These are phyloP conservation scores for Dendrophyllia cribrosa DNA, from an alignment of 64 coral and sea anemone species.

Conservation along the genomic window DNA sequence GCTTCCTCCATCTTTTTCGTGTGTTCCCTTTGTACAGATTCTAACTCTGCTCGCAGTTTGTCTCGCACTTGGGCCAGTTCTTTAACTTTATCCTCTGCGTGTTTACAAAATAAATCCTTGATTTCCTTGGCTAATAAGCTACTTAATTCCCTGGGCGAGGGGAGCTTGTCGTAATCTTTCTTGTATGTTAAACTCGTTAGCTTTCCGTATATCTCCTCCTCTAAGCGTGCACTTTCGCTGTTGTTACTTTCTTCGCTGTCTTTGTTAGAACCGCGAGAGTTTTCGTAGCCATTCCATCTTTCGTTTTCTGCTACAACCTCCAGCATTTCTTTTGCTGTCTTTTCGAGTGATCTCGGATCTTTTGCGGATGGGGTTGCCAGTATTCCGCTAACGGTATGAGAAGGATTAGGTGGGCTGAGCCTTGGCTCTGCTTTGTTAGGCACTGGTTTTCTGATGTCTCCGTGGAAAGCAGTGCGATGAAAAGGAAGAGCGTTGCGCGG, in stretches of 20 bases:
- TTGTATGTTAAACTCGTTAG: conserved; percentile 48
- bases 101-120: conserved; percentile 61
- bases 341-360: conserved; percentile 88
- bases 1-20: conserved; percentile 81
- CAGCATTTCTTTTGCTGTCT: conserved; percentile 93
- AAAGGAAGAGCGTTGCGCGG: neutral
- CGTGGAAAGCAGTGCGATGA: conserved; percentile 1
- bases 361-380: conserved; percentile 77
- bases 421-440: neutral
- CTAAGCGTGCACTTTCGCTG: conserved; percentile 41
- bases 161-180: conserved; percentile 63
- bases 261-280: conserved; percentile 5
- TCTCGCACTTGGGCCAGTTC: conserved; percentile 57
- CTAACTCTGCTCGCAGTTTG: conserved; percentile 59
- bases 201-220: conserved; percentile 74
- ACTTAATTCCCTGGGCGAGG: conserved; percentile 78
- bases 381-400: conserved; percentile 43
- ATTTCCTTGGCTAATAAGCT: conserved; percentile 72
- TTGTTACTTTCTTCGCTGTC: neutral
- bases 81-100: conserved; percentile 52
- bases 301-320: conserved; percentile 89
- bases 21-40: conserved; percentile 70
- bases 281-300: conserved; percentile 68
- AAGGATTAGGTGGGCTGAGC: neutral
- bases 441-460: conserved; percentile 27